Percentiles rank a stretch among this genome's conserved stretches.
Evolutionary conservation across 2,113 vertebrate species (phyloP).

Genomic region (Hipposideros armiger): DNA sequence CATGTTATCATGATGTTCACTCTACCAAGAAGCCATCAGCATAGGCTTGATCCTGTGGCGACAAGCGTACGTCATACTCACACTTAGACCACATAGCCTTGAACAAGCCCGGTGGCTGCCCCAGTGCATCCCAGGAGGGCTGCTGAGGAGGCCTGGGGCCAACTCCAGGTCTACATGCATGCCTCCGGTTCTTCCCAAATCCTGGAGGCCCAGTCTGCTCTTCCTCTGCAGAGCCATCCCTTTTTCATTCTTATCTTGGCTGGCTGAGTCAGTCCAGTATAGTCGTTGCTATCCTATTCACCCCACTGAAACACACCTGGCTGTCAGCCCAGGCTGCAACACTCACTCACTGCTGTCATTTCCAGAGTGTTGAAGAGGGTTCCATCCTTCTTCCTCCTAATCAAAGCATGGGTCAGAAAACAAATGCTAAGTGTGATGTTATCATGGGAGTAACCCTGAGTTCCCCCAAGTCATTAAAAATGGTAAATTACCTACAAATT

Average conservation of each 20-base stretch:
- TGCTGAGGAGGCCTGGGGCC: neutral
- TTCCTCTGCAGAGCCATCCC: neutral
- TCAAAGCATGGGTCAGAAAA: neutral
- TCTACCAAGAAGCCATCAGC: neutral
- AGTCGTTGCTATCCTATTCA: neutral
- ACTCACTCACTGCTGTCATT: neutral
- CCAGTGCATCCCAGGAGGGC: accelerated
- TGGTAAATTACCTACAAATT: neutral
- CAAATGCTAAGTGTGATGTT: neutral
- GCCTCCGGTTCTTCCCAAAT: neutral
- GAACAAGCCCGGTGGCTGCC: neutral
- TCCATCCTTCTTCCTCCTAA: neutral
- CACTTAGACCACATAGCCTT: too few species aligned
- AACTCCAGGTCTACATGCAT: neutral
- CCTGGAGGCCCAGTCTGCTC: neutral
- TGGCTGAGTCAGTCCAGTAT: neutral
- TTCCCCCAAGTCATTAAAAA: neutral
- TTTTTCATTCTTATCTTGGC: neutral
- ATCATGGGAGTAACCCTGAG: neutral
- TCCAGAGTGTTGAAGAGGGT: neutral
- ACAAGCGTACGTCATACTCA: neutral
- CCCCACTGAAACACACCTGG: neutral
- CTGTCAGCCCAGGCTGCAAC: neutral
- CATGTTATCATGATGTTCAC: neutral
- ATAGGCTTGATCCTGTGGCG: neutral